phyloP scores from a whole-genome alignment of 2,113 vertebrate genomes.

The Planiliza haematocheilus region DNA sequence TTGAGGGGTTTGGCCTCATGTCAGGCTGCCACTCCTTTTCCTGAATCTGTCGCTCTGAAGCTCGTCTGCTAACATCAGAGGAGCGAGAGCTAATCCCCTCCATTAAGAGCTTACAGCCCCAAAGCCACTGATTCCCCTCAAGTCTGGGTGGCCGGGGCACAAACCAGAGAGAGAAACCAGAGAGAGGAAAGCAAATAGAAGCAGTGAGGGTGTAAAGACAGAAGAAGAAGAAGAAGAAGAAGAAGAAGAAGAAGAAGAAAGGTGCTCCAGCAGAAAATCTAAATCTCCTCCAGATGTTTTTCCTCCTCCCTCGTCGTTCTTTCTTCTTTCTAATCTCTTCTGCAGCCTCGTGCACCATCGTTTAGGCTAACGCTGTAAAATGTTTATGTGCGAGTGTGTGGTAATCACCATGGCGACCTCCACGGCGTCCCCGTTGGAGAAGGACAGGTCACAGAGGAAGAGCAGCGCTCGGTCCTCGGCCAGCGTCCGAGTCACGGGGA shows the following conservation, averaged over 20 bases:
- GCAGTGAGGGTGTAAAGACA: not conserved
- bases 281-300: conserved; percentile 66
- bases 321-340: not conserved
- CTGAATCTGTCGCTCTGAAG: conserved; percentile 60
- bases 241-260: conserved; percentile 15
- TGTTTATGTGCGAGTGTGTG: conserved; percentile 23
- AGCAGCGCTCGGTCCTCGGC: conserved; percentile 88
- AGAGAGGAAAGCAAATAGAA: not conserved
- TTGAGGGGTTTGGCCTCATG: conserved; percentile 43
- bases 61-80: conserved; percentile 55
- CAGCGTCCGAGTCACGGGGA: conserved; percentile 87
- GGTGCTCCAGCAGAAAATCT: conserved; percentile 43
- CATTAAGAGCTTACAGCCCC: conserved; percentile 70
- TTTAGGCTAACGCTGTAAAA: no score
- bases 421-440: conserved; percentile 85
- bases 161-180: not conserved
- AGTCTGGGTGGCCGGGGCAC: conserved; percentile 62
- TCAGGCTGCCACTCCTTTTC: conserved; percentile 66
- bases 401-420: conserved; percentile 95
- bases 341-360: no score
- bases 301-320: conserved; percentile 11
- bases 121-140: conserved; percentile 51
- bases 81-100: conserved; percentile 60
- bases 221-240: not conserved
- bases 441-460: conserved; percentile 91